These are phyloP conservation scores for Cairina moschata DNA, from an alignment of 2,113 vertebrate species.

Conservation along the genomic window DNA sequence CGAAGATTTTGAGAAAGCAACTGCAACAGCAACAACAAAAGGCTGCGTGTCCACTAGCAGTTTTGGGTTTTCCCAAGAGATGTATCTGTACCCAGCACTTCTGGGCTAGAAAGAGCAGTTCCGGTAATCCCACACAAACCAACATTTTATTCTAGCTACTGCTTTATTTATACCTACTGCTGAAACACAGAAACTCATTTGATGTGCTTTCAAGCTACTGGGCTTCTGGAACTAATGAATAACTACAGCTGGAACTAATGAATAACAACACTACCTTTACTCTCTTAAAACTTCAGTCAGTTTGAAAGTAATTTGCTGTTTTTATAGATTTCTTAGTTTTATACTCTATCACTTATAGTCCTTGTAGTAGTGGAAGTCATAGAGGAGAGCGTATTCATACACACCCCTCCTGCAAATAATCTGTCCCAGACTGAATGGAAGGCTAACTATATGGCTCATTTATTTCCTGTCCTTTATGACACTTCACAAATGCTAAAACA, in stretches of 20 bases:
- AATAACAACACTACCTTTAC: background rate
- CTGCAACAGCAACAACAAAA: background rate
- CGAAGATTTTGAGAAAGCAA: background rate
- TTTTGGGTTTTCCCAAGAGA: background rate
- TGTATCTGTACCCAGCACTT: background rate
- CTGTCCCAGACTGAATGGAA: background rate
- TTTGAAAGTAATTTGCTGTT: background rate
- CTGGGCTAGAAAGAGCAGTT: background rate
- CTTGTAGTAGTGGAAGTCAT: background rate
- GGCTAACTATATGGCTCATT: background rate
- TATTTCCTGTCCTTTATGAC: background rate
- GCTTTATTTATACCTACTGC: background rate
- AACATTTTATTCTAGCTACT: background rate
- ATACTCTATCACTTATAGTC: background rate
- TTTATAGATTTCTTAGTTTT: background rate
- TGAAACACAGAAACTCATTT: background rate
- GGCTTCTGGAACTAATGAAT: background rate
- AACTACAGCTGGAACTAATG: background rate
- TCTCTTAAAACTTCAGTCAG: background rate
- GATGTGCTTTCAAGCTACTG: background rate
- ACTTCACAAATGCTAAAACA: background rate
- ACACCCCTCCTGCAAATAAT: background rate
- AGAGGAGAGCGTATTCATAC: background rate
- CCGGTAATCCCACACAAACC: background rate
- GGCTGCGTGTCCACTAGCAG: background rate